phyloP scores from a whole-genome alignment of 1,140 invertebrate species.

The Hypothenemus hampei region DNA sequence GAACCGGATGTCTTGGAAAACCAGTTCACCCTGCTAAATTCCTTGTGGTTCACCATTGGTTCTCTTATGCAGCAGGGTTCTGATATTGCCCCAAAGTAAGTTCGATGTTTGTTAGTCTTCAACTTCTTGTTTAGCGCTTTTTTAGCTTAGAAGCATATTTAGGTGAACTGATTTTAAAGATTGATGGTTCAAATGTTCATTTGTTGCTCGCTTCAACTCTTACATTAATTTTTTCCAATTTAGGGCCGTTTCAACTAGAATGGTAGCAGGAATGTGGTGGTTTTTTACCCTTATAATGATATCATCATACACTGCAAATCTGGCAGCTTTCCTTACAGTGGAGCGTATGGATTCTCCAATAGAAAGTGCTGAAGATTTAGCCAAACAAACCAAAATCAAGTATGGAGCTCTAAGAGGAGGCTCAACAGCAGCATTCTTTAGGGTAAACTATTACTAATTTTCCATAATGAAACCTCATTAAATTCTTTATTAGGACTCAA shows the following conservation, averaged over 20 bases:
- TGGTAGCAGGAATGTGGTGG: constrained; percentile 94
- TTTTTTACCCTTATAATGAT: constrained; percentile 98
- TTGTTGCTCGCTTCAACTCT: not conserved
- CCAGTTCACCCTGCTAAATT: constrained; percentile 83
- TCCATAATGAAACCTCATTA: not conserved
- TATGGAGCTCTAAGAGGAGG: constrained; percentile 92
- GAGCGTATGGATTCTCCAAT: constrained; percentile 96
- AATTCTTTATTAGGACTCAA: constrained; percentile 68
- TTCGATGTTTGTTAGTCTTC: constrained; percentile 16
- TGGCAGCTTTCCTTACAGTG: constrained; percentile 95
- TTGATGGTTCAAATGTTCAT: not conserved
- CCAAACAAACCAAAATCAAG: constrained; percentile 94
- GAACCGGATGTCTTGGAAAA: constrained; percentile 76
- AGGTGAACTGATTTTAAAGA: constrained; percentile 13
- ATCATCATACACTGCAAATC: constrained; percentile 95
- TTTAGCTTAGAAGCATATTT: not conserved
- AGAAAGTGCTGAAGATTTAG: constrained; percentile 90
- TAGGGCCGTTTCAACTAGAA: constrained; percentile 79
- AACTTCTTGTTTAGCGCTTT: not conserved
- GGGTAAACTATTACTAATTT: constrained; percentile 54
- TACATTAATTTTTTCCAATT: constrained; percentile 28
- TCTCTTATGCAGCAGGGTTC: constrained; percentile 89
- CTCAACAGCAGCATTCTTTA: constrained; percentile 87
- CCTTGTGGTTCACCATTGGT: constrained; percentile 84
- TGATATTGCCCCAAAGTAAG: constrained; percentile 74